A percentile compares a stretch with the other conserved stretches of the same genome.
Evolutionary conservation across 2,888 invertebrate species (phyloP).

Genomic region (Lasioglossum villosulum): DNA sequence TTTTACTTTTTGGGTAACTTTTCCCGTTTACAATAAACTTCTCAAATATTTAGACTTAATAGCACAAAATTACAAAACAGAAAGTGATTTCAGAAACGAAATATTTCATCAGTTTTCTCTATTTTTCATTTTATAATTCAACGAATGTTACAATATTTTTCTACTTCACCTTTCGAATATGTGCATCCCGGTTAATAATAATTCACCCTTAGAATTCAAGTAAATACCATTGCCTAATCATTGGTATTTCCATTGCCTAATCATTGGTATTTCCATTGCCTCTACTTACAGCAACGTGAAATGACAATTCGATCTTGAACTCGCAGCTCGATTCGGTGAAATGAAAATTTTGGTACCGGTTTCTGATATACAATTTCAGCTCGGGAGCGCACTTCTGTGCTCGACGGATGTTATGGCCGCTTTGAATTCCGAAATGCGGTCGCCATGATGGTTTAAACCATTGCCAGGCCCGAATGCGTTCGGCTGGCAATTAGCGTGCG

Average conservation of each 20-base stretch:
- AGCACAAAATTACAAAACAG: too few relatives aligned
- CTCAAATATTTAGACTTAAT: too few relatives aligned
- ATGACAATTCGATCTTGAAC: not conserved
- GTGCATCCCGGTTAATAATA: too few relatives aligned
- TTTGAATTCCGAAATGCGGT: not conserved
- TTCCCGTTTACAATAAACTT: too few relatives aligned
- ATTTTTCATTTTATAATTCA: too few relatives aligned
- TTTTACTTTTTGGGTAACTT: too few relatives aligned
- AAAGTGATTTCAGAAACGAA: too few relatives aligned
- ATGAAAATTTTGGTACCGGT: not conserved
- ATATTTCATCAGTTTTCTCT: too few relatives aligned
- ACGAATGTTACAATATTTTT: too few relatives aligned
- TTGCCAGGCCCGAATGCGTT: not conserved
- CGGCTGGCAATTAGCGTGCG: not conserved
- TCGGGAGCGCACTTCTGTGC: not conserved
- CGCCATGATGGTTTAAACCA: not conserved
- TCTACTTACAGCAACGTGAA: not conserved
- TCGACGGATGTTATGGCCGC: not conserved
- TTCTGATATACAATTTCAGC: not conserved
- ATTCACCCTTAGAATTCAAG: not conserved
- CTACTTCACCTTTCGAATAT: too few relatives aligned
- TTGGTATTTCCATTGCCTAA: too few relatives aligned
- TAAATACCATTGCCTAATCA: not conserved
- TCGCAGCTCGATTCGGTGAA: not conserved
- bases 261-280: not conserved